A percentile compares a stretch with the other conserved stretches of the same genome.
phyloP scores from a whole-genome alignment of 2,888 invertebrate genomes.

The Drosophila merina region DNA sequence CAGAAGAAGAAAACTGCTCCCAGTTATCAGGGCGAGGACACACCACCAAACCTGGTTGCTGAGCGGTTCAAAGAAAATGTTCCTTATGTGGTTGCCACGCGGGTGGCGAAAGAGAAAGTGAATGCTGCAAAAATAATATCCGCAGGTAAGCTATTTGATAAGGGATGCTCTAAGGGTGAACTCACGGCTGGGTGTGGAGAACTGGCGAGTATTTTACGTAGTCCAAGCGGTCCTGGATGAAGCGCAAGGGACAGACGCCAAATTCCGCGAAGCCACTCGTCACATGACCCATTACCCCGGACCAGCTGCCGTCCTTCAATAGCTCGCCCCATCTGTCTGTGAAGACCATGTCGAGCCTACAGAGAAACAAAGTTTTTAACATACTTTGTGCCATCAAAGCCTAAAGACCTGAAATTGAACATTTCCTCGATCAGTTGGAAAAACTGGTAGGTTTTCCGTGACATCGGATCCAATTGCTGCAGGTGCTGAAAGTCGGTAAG shows the following conservation, averaged over 20 bases:
- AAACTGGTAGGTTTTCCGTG: slow-evolving; percentile 78
- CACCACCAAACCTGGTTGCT: slow-evolving; percentile 78
- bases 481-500: slow-evolving; percentile 56
- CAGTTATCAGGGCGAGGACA: slow-evolving; percentile 65
- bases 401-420: slow-evolving; percentile 65
- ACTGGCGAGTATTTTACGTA: slow-evolving; percentile 63
- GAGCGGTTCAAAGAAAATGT: slow-evolving; percentile 81
- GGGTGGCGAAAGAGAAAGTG: slow-evolving; percentile 82
- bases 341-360: slow-evolving; percentile 66
- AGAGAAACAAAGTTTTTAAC: not conserved
- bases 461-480: slow-evolving; percentile 79
- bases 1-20: slow-evolving; percentile 63
- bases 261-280: slow-evolving; percentile 59
- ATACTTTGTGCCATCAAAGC: not conserved
- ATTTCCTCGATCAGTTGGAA: slow-evolving; percentile 62
- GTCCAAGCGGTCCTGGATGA: slow-evolving; percentile 56
- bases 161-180: slow-evolving; percentile 6
- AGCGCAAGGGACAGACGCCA: slow-evolving; percentile 75
- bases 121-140: slow-evolving; percentile 52
- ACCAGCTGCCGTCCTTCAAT: slow-evolving; percentile 70
- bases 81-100: slow-evolving; percentile 73
- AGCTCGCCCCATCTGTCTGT: slow-evolving; percentile 70
- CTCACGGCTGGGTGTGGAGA: slow-evolving; percentile 78
- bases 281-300: slow-evolving; percentile 73
- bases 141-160: not conserved